Evolutionary conservation across 1,140 invertebrate species (phyloP).

Genomic region (Diorhabda sublineata): DNA sequence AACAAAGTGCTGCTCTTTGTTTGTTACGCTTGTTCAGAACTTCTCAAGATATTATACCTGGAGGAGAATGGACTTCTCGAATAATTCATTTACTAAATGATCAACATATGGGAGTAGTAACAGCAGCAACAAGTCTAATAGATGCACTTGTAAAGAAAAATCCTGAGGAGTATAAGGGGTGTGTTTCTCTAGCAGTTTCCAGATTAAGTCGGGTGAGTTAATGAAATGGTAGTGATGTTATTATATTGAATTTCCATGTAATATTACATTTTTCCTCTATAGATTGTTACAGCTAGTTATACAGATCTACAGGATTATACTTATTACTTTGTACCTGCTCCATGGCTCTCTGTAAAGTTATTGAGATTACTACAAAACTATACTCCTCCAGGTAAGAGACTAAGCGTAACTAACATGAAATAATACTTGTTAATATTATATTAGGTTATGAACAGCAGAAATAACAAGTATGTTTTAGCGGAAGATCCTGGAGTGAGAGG

Average conservation of each 20-base stretch:
- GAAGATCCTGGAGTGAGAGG: slow-evolving; percentile 94
- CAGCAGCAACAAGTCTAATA: slow-evolving; percentile 95
- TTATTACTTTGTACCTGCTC: slow-evolving; percentile 99
- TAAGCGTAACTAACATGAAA: not conserved
- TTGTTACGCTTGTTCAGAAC: slow-evolving; percentile 90
- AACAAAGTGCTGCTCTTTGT: slow-evolving; percentile 98
- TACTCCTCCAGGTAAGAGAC: slow-evolving; percentile 79
- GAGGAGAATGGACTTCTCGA: slow-evolving; percentile 97
- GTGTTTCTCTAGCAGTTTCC: slow-evolving; percentile 95
- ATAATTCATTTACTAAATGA: slow-evolving; percentile 99
- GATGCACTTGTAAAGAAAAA: slow-evolving; percentile 98
- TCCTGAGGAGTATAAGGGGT: slow-evolving; percentile 99
- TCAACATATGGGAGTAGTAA: slow-evolving; percentile 98
- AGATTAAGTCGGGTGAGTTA: slow-evolving; percentile 80
- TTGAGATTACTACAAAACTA: slow-evolving; percentile 96
- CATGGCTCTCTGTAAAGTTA: slow-evolving; percentile 98
- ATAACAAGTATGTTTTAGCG: slow-evolving; percentile 41
- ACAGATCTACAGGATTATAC: slow-evolving; percentile 99
- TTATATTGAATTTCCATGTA: not conserved
- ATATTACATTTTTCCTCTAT: slow-evolving; percentile 36
- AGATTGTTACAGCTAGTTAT: slow-evolving; percentile 97
- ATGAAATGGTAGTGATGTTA: not conserved
- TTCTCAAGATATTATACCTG: slow-evolving; percentile 90
- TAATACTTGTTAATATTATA: not conserved
- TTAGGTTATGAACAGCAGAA: not conserved